Evolutionary conservation across 1,140 invertebrate species (phyloP).

Genomic region (Pachyrhynchus sulphureomaculatus): DNA sequence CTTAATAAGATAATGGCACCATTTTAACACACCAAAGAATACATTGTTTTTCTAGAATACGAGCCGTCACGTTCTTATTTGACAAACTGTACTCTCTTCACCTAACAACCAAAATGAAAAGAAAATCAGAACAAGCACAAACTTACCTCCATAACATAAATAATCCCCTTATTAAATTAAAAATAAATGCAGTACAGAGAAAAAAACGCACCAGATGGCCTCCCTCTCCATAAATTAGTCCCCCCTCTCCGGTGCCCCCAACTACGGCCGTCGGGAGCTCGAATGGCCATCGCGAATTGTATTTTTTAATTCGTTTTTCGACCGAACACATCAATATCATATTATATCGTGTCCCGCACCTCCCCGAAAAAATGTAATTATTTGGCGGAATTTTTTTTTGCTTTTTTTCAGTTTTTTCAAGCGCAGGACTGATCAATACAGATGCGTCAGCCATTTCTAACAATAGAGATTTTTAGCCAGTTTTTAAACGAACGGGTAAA

Average conservation of each 20-base stretch:
- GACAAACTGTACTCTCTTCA: too few relatives aligned
- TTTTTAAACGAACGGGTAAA: constrained; percentile 3
- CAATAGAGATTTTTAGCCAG: constrained; percentile 14
- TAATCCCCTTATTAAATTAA: constrained; percentile 7
- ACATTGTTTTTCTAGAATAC: too few relatives aligned
- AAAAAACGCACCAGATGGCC: constrained; percentile 13
- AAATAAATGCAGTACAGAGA: not conserved
- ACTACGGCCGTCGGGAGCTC: constrained; percentile 7
- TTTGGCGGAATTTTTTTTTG: constrained; percentile 26
- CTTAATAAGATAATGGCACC: too few relatives aligned
- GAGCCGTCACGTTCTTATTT: too few relatives aligned
- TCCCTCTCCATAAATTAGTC: constrained; percentile 3
- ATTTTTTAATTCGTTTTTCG: constrained; percentile 32
- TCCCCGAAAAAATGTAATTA: constrained; percentile 31
- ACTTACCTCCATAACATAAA: not conserved
- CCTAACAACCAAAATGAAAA: not conserved
- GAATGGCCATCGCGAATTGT: constrained; percentile 28
- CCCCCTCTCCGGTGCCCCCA: not conserved
- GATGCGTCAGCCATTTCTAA: constrained; percentile 31
- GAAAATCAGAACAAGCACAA: not conserved
- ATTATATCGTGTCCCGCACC: constrained; percentile 26
- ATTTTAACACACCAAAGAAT: too few relatives aligned
- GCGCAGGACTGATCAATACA: constrained; percentile 27
- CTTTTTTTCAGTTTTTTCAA: constrained; percentile 22
- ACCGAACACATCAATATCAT: constrained; percentile 32